Conservation (phyloP, 2,888 invertebrate species). For the Panopea generosa region DNA sequence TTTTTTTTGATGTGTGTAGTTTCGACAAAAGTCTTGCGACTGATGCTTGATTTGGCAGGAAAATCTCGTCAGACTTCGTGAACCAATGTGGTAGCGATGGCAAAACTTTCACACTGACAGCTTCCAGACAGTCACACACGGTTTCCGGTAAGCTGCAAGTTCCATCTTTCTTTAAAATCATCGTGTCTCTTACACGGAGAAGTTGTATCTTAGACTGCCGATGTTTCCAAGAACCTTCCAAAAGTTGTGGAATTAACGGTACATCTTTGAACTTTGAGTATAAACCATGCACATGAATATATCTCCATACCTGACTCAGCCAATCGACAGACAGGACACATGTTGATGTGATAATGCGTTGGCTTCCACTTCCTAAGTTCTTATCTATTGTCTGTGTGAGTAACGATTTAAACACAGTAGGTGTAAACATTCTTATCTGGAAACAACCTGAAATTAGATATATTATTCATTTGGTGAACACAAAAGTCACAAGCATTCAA, state of each 20-base stretch:
- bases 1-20: not conserved
- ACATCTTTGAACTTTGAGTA: slow-evolving; percentile 11
- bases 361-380: too few species aligned
- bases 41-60: not conserved
- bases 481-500: too few species aligned
- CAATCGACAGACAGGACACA: not conserved
- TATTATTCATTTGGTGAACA: too few species aligned
- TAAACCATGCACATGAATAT: not conserved
- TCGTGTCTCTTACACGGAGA: not conserved
- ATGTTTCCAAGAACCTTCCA: not conserved
- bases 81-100: slow-evolving; percentile 11
- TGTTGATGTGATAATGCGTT: too few species aligned
- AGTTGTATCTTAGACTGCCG: slow-evolving; percentile 6
- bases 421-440: too few species aligned
- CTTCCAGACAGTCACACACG: not conserved
- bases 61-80: not conserved
- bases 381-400: too few species aligned
- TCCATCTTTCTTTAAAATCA: slow-evolving; percentile 5
- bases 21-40: not conserved
- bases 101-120: not conserved
- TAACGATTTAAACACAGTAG: too few species aligned
- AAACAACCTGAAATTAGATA: too few species aligned
- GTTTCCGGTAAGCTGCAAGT: not conserved
- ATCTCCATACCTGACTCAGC: not conserved
- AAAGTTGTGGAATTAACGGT: slow-evolving; percentile 8